phyloP scores from a whole-genome alignment of 2,797 vertebrate genomes.

The Hoplostethus mediterraneus region DNA sequence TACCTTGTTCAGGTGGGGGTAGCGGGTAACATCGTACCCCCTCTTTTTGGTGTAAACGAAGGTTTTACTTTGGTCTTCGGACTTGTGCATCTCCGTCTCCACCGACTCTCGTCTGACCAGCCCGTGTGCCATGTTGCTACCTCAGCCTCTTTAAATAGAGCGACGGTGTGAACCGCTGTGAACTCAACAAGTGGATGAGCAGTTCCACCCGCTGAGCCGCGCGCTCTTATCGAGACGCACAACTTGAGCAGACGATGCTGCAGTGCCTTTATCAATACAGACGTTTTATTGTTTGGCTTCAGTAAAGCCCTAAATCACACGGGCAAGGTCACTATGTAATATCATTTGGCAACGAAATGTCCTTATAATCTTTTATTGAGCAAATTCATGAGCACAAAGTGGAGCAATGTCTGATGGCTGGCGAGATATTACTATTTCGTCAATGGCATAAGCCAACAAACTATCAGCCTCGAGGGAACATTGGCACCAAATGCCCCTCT shows the following conservation, averaged over 20 bases:
- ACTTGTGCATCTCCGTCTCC: slow-evolving; percentile 83
- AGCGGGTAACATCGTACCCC: slow-evolving; percentile 91
- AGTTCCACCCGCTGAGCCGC: slow-evolving; percentile 24
- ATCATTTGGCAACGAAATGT: slow-evolving; percentile 13
- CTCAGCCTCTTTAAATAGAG: slow-evolving; percentile 78
- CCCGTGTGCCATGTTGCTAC: slow-evolving; percentile 77
- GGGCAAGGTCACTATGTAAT: slow-evolving; percentile 15
- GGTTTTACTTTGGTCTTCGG: slow-evolving; percentile 64
- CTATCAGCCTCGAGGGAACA: too few species aligned
- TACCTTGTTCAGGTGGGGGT: slow-evolving; percentile 94
- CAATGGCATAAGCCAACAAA: too few species aligned
- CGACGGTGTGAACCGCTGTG: slow-evolving; percentile 57
- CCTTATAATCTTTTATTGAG: neutral
- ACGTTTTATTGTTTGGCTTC: slow-evolving; percentile 7
- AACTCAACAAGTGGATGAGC: slow-evolving; percentile 79
- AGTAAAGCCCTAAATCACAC: neutral
- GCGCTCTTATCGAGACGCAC: neutral
- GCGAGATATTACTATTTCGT: too few species aligned
- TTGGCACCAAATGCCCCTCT: too few species aligned
- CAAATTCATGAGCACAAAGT: neutral
- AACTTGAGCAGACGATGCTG: neutral
- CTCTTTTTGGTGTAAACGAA: slow-evolving; percentile 88
- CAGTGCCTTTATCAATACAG: slow-evolving; percentile 40
- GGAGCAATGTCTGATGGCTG: too few species aligned
- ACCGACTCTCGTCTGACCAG: slow-evolving; percentile 77